Evolutionary conservation across 2,797 vertebrate species (phyloP).

Genomic region (Chloroceryle amazona): DNA sequence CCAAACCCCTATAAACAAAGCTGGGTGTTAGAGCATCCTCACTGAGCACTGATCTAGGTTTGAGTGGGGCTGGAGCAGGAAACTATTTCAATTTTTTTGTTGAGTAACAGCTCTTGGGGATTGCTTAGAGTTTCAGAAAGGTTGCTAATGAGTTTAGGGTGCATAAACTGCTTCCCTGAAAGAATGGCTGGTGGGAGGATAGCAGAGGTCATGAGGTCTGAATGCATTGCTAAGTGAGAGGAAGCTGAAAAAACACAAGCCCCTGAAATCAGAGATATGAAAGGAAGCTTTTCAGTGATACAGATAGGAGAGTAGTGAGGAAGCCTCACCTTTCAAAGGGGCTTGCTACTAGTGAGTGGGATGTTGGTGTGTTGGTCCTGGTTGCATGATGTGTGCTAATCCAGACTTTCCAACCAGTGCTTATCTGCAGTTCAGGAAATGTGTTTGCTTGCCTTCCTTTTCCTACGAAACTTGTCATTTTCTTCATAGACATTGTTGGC

Average conservation of each 20-base stretch:
- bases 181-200: not conserved
- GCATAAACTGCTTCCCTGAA: not conserved
- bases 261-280: not conserved
- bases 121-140: not conserved
- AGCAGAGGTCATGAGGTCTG: not conserved
- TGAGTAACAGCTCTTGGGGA: not conserved
- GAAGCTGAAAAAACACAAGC: not conserved
- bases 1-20: not conserved
- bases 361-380: too few species aligned
- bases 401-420: not conserved
- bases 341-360: not conserved
- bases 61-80: not conserved
- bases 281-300: not conserved
- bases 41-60: fast-evolving
- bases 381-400: not conserved
- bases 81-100: not conserved
- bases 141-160: not conserved
- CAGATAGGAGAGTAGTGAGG: not conserved
- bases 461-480: not conserved
- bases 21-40: not conserved
- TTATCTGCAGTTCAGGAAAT: not conserved
- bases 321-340: not conserved
- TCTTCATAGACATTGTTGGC: not conserved
- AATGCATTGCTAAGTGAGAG: not conserved
- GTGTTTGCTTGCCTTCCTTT: not conserved